phyloP scores from a whole-genome alignment of 1,140 invertebrate genomes.

The Pachyrhynchus sulphureomaculatus region DNA sequence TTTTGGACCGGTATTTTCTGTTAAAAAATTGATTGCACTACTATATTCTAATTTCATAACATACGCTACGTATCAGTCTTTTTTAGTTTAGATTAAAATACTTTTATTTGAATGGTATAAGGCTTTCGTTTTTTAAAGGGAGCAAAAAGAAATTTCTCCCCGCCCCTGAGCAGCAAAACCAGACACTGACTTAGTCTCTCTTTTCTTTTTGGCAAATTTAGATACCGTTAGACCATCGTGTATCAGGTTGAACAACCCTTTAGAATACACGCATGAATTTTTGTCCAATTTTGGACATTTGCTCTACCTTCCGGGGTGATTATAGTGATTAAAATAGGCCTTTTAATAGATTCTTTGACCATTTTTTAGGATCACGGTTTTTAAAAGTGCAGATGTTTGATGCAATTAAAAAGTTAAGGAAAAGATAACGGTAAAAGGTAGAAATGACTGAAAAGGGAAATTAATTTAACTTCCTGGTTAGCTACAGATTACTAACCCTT shows the following conservation, averaged over 20 bases:
- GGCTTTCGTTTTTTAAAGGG: no score
- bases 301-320: conserved; percentile 1
- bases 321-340: conserved; percentile 2
- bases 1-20: no score
- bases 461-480: no score
- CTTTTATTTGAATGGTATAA: no score
- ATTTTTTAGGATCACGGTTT: neutral
- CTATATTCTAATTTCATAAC: no score
- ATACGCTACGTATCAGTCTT: no score
- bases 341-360: neutral
- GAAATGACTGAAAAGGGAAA: neutral
- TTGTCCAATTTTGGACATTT: neutral
- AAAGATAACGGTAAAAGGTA: conserved; percentile 2
- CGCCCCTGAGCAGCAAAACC: neutral
- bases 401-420: neutral
- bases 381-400: neutral
- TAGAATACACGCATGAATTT: neutral
- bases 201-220: conserved; percentile 4
- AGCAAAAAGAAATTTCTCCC: no score
- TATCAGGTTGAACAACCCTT: conserved; percentile 2
- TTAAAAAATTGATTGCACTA: no score
- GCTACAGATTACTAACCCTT: neutral
- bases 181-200: neutral
- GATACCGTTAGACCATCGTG: conserved; percentile 1
- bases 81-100: no score